Evolutionary conservation across 2,113 vertebrate species (phyloP), one percentile per base, ranked within the genome.

Genomic region (Pituophis catenifer): DNA sequence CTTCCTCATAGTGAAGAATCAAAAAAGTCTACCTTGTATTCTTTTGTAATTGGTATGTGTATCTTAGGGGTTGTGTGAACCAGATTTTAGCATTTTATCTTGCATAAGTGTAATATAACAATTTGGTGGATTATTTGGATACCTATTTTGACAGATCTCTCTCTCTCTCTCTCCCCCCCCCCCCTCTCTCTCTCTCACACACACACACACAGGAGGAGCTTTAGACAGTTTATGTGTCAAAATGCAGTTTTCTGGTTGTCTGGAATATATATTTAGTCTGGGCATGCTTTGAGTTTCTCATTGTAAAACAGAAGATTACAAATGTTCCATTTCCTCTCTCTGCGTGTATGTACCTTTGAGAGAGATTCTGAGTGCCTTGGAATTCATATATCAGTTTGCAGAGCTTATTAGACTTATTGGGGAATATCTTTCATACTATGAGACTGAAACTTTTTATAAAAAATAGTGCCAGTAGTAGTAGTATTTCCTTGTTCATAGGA

Each of bases 291-390:
- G 29, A n/a, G 23, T 93, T 54, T 11, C 26, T 38, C 17, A 24
- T 24, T 89, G 85, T 90, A 58, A 90, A 21, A 38, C 44, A 93
- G 44, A 86, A 12, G 19, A 59, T 12, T 58, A 89, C 52, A 86
- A 38, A 38, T 58, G n/a, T 48, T 38, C 50, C 15, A 88, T 88
- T 54, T 86, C 7, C 57, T 50, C 9, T 81, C 50, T 86, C 86
- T 59, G 33, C 26, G 1, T 75, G 70, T 75, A 75, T 19, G n/a
- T 33, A 75, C 15, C 70, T 81, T 81, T 38, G 70, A 81, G 70
- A 81, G 33, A 21, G 29, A 62, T 86, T 55, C 52, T 15, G 52
- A 93, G 89, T 93, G 89, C 89, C 92, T 93, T 93, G 55, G 50
- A 87, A 38, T 58, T 17, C 21, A 90, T 33, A 24, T 90, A 87